Conservation (phyloP, 2,888 invertebrate species). For the Melinaea marsaeus region DNA sequence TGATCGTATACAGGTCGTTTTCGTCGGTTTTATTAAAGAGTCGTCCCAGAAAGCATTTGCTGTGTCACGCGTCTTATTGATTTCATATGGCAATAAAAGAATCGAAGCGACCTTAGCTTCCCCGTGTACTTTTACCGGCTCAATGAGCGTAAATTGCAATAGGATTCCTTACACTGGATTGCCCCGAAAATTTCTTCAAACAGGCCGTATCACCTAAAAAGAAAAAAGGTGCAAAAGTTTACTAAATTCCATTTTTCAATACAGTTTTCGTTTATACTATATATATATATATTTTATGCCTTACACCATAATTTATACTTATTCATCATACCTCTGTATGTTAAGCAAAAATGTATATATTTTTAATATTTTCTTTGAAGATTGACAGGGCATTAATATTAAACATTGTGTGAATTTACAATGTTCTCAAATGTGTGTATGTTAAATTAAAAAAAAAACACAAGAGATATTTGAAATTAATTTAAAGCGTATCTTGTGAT, state of each 20-base stretch:
- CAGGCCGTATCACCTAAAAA: constrained; percentile 48
- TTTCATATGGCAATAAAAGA: constrained; percentile 71
- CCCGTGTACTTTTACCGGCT: constrained; percentile 72
- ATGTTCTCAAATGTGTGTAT: neutral
- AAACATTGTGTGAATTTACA: neutral
- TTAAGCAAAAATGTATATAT: no score
- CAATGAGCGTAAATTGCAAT: constrained; percentile 76
- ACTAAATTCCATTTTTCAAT: neutral
- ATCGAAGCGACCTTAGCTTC: constrained; percentile 66
- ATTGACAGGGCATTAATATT: no score
- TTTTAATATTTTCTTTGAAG: no score
- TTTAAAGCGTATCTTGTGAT: constrained; percentile 21
- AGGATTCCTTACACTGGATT: constrained; percentile 69
- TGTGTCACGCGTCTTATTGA: constrained; percentile 67
- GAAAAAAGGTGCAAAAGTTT: constrained; percentile 53
- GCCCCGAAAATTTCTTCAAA: constrained; percentile 60
- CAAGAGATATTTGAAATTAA: constrained; percentile 13
- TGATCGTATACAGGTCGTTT: constrained; percentile 36
- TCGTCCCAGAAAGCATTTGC: constrained; percentile 37
- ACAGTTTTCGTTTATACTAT: constrained; percentile 4
- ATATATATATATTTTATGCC: no score
- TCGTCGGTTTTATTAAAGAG: constrained; percentile 45
- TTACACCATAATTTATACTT: no score
- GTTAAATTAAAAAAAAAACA: constrained; percentile 1
- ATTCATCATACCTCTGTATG: no score